Percentiles rank a stretch among this genome's conserved stretches.
Conservation (phyloP, 2,888 invertebrate species). For the Cataglyphis albicans region DNA sequence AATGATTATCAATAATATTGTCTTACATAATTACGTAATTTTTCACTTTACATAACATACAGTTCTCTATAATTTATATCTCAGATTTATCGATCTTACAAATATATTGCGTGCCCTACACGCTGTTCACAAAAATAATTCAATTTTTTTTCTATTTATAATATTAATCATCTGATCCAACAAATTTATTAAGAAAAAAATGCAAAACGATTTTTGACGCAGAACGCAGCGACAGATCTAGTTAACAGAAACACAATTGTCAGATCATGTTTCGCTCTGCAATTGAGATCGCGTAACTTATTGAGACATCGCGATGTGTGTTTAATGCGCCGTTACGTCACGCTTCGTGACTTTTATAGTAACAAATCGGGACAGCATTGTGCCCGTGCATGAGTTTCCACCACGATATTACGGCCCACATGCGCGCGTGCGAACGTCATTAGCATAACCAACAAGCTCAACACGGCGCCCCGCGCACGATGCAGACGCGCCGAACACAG, state of each 20-base stretch:
- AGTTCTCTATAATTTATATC: not conserved
- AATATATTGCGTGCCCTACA: not conserved
- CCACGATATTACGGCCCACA: constrained; percentile 52
- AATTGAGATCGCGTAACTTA: constrained; percentile 74
- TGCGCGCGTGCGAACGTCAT: constrained; percentile 73
- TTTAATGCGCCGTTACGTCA: constrained; percentile 80
- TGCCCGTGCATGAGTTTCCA: constrained; percentile 72
- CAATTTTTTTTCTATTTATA: not conserved
- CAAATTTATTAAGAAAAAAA: not conserved
- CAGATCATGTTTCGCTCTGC: constrained; percentile 48
- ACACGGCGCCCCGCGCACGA: constrained; percentile 62
- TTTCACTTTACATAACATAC: not conserved
- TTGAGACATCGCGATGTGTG: constrained; percentile 77
- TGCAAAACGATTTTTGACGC: not conserved
- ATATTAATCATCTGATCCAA: not conserved
- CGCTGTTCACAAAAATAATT: not conserved
- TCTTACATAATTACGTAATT: not conserved
- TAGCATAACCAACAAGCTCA: constrained; percentile 81
- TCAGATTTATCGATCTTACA: not conserved
- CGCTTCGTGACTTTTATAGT: constrained; percentile 77
- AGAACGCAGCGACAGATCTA: not conserved
- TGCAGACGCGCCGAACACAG: constrained; percentile 65
- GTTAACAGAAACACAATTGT: constrained; percentile 30
- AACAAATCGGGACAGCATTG: constrained; percentile 82
- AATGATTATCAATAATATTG: not conserved